Base-by-base conservation (phyloP, 2,888 invertebrate species). In the Miltochrista miniata region DNA sequence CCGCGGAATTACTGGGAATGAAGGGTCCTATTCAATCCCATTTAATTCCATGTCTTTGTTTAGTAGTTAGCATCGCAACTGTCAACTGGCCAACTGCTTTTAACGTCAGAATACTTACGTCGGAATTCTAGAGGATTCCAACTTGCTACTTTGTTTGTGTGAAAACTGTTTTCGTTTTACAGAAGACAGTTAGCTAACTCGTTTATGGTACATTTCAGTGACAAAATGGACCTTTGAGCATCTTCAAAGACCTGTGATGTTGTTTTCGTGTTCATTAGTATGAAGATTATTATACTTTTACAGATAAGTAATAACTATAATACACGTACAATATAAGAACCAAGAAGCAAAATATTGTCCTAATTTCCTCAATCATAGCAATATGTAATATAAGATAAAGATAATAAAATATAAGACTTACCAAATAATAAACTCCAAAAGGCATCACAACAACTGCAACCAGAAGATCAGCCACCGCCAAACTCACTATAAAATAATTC, bases 401-500 rank as follows among this genome's bases (percentile, higher is more conserved):
- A n/a, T n/a, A 7, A 1, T 34, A 35, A 45, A 35, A n/a, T 36
- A 12, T 37, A 45, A 37, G 4, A 95, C 98, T 97, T 87, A 99
- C 99, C 98, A 99, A 94, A 85, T 98, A 96, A 93, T 99, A 99
- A 78, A 99, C 98, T 67, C 98, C 99, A 82, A 99, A 98, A 47
- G 99, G 99, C 99, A 99, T 99, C 66, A 99, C 99, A 64, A 98
- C 96, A 48, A 98, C 97, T 43, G 99, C 99, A 35, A 99, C 99
- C 56, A 99, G 94, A 49, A 99, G 93, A 92, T 99, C 99, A 39
- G 99, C 99, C 38, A 99, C 94, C 43, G 99, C 99, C 76, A 99
- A 92, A 76, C 98, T 98, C 80, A 99, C 98, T 85, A 99, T 99
- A 92, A 99, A 99, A 92, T 99, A 99, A 92, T 99, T 99, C 64